Evolutionary conservation across 2,797 vertebrate genomes (phyloP), one percentile per base, ranked within the genome.

Genomic region (Thamnophis elegans): DNA sequence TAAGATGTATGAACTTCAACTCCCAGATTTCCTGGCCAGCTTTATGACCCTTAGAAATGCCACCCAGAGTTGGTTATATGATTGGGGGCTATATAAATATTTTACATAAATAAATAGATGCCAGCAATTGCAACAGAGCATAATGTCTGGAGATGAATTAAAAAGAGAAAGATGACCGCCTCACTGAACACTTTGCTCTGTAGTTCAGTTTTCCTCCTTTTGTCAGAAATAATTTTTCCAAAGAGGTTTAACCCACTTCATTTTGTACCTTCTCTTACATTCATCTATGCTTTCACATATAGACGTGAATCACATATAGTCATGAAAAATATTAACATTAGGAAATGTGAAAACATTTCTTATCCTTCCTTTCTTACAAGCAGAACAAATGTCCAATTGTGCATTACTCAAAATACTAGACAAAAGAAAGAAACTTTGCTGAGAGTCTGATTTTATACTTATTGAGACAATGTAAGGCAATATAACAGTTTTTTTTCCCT

Each of bases 391-490:
- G 13, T 73, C 36, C 53, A 53, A 51, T 89, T 90, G 16, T 90
- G 85, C 87, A 65, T 91, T 82, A 82, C 42, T 91, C 65, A 88
- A n/a, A 68, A 78, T 73, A 88, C n/a, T 88, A 87, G 13, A 60
- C n/a, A 11, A 60, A 82, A 88, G 62, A 42, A 65, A 91, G 11
- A n/a, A 88, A 90, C 1, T 90, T 2, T 13, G 6, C 5, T 92
- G 12, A 93, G 22, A 86, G n/a, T 16, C 65, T 90, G 65, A 82
- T 65, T 93, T 90, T 58, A 47, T 88, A 62, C 88, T 91, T 85
- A 93, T 65, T 85, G 56, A 91, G 68, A 85, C 65, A 88, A 93
- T 89, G 86, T 58, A 85, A 82, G n/a, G 56, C 86, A 85, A 73
- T 90, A 54, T 10, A 65, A 88, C 68, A 87, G 0, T 42, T 95